Evolutionary conservation across 2,888 invertebrate genomes (phyloP).

Genomic region (Cosmorhoe ocellata): DNA sequence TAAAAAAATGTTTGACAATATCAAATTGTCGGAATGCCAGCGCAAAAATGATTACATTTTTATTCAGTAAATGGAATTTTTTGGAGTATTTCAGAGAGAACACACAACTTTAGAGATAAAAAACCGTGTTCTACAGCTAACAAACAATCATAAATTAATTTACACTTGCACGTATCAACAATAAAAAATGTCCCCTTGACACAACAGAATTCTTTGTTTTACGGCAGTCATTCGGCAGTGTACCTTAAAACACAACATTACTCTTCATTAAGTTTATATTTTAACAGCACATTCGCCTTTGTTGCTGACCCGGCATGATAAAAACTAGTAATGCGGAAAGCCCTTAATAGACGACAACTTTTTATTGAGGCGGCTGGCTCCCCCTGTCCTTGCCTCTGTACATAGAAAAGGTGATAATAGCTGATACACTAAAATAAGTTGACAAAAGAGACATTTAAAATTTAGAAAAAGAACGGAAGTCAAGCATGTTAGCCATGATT

Average conservation of each 20-base stretch:
- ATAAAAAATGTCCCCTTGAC: background rate
- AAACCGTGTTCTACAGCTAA: background rate
- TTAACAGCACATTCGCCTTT: constrained; percentile 44
- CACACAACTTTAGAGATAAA: no score
- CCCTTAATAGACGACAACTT: constrained; percentile 58
- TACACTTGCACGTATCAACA: background rate
- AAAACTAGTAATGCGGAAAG: constrained; percentile 55
- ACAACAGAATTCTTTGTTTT: constrained; percentile 9
- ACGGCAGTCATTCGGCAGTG: constrained; percentile 9
- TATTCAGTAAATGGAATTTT: no score
- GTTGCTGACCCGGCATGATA: constrained; percentile 43
- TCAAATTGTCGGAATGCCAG: no score
- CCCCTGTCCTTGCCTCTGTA: constrained; percentile 34
- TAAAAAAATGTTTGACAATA: no score
- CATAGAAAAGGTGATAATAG: background rate
- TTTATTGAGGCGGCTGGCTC: constrained; percentile 51
- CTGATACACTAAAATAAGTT: background rate
- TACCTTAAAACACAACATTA: constrained; percentile 15
- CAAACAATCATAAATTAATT: background rate
- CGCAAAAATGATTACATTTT: no score
- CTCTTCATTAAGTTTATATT: constrained; percentile 24
- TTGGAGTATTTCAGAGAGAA: no score
- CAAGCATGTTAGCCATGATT: no score
- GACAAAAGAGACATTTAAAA: no score
- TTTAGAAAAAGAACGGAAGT: no score